phyloP scores from a whole-genome alignment of 2,797 vertebrate species.

The Vireo griseus region DNA sequence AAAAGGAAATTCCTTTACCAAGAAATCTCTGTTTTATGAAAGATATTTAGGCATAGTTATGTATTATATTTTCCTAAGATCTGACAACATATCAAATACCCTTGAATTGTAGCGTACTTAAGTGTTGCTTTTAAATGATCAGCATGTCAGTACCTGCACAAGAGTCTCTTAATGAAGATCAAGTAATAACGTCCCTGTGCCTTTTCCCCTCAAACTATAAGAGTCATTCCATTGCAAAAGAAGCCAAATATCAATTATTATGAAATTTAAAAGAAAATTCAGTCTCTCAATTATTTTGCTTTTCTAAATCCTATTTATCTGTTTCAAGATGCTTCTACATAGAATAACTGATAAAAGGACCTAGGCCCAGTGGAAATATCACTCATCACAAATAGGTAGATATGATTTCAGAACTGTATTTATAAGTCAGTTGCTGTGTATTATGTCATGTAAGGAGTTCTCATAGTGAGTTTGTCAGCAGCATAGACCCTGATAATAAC shows the following conservation, averaged over 20 bases:
- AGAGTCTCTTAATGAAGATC: not conserved
- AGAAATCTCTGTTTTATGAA: not conserved
- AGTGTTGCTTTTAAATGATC: not conserved
- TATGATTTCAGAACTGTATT: not conserved
- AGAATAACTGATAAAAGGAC: not conserved
- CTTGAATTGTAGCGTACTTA: not conserved
- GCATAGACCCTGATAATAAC: not conserved
- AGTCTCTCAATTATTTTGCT: not conserved
- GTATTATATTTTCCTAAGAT: not conserved
- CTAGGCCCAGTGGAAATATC: not conserved
- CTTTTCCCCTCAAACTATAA: not conserved
- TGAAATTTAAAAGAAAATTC: not conserved
- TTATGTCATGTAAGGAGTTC: not conserved
- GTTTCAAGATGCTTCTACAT: not conserved
- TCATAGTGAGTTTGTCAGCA: not conserved
- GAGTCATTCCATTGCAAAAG: not conserved
- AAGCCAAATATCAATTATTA: not conserved
- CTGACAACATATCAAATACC: not conserved
- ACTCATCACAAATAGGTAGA: not conserved
- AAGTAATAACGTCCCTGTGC: not conserved
- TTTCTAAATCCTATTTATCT: not conserved
- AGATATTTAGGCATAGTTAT: not conserved
- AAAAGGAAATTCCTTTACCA: not conserved
- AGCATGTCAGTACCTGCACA: not conserved
- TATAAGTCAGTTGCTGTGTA: not conserved